phyloP scores from a whole-genome alignment of 2,888 invertebrate genomes.

The Yponomeuta plumbellus region DNA sequence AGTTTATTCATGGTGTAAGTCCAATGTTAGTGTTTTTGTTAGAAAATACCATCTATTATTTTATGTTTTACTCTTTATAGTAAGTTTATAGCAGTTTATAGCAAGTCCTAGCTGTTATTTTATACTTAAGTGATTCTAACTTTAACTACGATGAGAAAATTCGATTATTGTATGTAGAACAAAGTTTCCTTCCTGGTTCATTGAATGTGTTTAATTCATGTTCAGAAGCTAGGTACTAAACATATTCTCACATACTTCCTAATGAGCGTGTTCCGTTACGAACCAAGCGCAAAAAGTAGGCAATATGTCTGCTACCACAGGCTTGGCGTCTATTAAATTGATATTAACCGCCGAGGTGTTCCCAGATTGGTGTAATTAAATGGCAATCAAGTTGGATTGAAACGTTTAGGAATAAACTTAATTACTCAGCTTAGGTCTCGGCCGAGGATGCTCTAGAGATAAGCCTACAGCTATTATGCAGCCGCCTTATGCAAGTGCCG shows the following conservation, averaged over 20 bases:
- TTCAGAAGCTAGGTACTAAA: not conserved
- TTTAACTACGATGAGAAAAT: too few species aligned
- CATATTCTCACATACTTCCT: not conserved
- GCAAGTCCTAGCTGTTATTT: too few species aligned
- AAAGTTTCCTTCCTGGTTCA: not conserved
- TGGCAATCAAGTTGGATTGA: not conserved
- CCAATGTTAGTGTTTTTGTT: too few species aligned
- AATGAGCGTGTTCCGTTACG: not conserved
- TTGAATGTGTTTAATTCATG: not conserved
- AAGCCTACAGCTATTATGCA: not conserved
- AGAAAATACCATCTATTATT: too few species aligned
- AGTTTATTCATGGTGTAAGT: not conserved
- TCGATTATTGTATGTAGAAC: not conserved
- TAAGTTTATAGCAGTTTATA: too few species aligned
- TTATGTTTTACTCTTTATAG: too few species aligned
- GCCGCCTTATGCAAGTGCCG: too few species aligned
- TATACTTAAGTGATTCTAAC: too few species aligned
- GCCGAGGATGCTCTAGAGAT: not conserved
- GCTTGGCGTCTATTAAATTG: not conserved
- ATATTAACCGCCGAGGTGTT: not conserved
- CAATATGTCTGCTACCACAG: not conserved
- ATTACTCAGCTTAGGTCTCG: not conserved
- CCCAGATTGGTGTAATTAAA: not conserved
- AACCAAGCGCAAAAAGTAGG: not conserved
- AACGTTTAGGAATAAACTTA: not conserved